Evolutionary conservation across 2,888 invertebrate species (phyloP), one percentile per base, ranked within the genome.

Genomic region (Odontocolon sp.): DNA sequence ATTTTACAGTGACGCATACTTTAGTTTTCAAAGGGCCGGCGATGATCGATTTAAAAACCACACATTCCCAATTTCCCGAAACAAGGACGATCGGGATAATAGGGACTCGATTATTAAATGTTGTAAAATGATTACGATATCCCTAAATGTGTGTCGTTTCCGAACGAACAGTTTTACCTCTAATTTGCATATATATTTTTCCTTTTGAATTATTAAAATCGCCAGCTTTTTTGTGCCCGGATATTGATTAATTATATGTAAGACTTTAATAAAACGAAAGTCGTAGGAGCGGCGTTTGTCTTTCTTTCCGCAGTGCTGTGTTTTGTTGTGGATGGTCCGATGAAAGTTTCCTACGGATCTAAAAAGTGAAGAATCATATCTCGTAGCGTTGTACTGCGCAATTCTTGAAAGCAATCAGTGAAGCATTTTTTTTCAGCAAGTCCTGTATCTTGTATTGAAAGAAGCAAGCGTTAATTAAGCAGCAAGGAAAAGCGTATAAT

Each of bases 301-400:
- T 56, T 56, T 56, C 23, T 70, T 42, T 45, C 28, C 45, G 28
- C 50, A 63, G 57, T 69, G 50, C 21, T 33, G 68, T 28, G 54
- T 42, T 26, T 18, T 4, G 33, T 28, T 21, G 36, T 33, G 31
- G 28, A 38, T 47, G 47, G 26, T 57, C 16, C 40, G 68, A 26
- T 18, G 33, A 9, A 21, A 2, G 28, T 47, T 18, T 59, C 40
- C 45, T 80, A 80, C 26, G 80, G 80, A 80, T 80, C 80, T 80
- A 78, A 21, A 78, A 80, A 54, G 63, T 40, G 59, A 68, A 63
- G 66, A 59, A 64, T 33, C 59, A 11, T 40, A 16, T 33, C 14
- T 54, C 16, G 33, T 56, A 21, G 28, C 8, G 23, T 26, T 8
- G 9, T 21, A 36, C 4, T 11, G n/a, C 26, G 23, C 31, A 59